phyloP scores from a whole-genome alignment of 2,797 vertebrate genomes.

The Typhlichthys subterraneus region DNA sequence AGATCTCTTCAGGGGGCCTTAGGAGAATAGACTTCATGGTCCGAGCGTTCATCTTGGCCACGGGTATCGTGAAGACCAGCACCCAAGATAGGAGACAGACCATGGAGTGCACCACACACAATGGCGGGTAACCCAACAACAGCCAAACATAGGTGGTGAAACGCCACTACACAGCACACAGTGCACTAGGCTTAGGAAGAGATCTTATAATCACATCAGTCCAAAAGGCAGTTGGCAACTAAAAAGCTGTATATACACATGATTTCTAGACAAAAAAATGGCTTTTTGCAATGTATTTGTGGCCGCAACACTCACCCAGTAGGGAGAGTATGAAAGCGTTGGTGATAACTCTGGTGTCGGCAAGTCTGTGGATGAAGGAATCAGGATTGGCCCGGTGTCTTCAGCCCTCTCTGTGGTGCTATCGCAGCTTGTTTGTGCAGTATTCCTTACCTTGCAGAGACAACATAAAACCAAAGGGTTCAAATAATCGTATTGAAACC shows the following conservation, averaged over 20 bases:
- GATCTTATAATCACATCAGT: neutral
- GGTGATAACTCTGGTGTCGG: conserved; percentile 11
- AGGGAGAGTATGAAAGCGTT: conserved; percentile 17
- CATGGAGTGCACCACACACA: conserved; percentile 76
- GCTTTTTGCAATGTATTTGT: neutral
- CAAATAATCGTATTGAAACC: too few species aligned
- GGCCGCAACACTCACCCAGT: conserved; percentile 75
- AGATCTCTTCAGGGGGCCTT: conserved; percentile 73
- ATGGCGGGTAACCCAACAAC: conserved; percentile 76
- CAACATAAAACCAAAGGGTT: neutral
- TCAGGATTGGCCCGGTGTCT: conserved; percentile 57
- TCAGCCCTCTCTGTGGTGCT: conserved; percentile 37
- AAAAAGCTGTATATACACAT: neutral
- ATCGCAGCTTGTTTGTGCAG: conserved; percentile 48
- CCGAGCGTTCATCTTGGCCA: conserved; percentile 81
- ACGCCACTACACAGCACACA: conserved; percentile 51
- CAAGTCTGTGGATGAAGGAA: conserved; percentile 53
- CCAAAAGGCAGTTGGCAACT: neutral
- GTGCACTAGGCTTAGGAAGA: neutral
- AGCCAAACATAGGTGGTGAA: conserved; percentile 71
- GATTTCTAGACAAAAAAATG: neutral
- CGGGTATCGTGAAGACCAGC: conserved; percentile 81
- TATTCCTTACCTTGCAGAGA: conserved; percentile 57
- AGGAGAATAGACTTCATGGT: conserved; percentile 68
- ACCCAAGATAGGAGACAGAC: conserved; percentile 81